Conservation (phyloP, 2,888 invertebrate genomes). For the Aleiodes alternator region DNA sequence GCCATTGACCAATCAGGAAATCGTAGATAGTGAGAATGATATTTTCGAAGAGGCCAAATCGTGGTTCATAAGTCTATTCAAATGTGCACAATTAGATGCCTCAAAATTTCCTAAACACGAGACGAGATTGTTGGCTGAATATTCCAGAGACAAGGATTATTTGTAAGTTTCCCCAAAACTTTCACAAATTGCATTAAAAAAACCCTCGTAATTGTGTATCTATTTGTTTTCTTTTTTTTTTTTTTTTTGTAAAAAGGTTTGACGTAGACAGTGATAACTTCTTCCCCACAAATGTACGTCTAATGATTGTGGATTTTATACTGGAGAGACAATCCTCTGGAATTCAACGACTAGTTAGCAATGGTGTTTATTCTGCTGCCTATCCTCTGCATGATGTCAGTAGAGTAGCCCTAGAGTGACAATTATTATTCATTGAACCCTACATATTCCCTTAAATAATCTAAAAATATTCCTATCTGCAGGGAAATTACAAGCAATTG, state of each 20-base stretch:
- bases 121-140: slow-evolving; percentile 82
- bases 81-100: slow-evolving; percentile 79
- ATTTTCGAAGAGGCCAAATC: slow-evolving; percentile 76
- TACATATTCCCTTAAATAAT: neutral
- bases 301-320: slow-evolving; percentile 85
- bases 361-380: slow-evolving; percentile 82
- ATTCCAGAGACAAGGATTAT: slow-evolving; percentile 83
- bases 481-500: slow-evolving; percentile 78
- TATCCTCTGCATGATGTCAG: slow-evolving; percentile 87
- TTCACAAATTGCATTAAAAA: slow-evolving; percentile 13
- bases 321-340: slow-evolving; percentile 84
- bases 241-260: slow-evolving; percentile 77
- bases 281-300: slow-evolving; percentile 81
- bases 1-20: slow-evolving; percentile 60
- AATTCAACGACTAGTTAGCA: slow-evolving; percentile 81
- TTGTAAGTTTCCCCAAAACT: slow-evolving; percentile 77
- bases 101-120: slow-evolving; percentile 80
- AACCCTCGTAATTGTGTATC: slow-evolving; percentile 23
- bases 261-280: slow-evolving; percentile 82
- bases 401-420: slow-evolving; percentile 52
- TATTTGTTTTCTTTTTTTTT: too few relatives aligned
- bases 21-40: slow-evolving; percentile 61
- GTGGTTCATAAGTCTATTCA: slow-evolving; percentile 76
- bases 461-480: slow-evolving; percentile 55
- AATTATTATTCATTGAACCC: neutral